Conservation (phyloP, 2,888 invertebrate species). For the Pogonocherus hispidulus region DNA sequence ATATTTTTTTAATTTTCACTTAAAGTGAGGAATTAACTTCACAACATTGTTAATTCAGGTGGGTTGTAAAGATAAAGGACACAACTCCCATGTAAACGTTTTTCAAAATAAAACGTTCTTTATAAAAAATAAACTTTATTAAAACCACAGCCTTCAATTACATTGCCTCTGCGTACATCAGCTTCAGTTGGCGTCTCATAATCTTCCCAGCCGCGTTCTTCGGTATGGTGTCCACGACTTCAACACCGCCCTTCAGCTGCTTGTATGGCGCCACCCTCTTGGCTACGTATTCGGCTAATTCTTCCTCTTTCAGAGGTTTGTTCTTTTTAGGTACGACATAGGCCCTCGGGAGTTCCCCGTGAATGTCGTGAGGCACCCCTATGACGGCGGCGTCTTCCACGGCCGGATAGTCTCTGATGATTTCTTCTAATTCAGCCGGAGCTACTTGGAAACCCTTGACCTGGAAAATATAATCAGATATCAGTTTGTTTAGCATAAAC, state of each 20-base stretch:
- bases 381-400: constrained; percentile 88
- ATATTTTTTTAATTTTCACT: too few species aligned
- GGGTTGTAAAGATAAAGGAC: too few species aligned
- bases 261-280: constrained; percentile 84
- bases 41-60: too few species aligned
- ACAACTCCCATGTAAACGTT: too few species aligned
- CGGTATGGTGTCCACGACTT: constrained; percentile 72
- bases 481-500: too few species aligned
- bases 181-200: constrained; percentile 68
- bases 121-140: not conserved
- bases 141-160: not conserved
- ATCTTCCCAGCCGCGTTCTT: constrained; percentile 76
- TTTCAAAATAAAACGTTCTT: constrained; percentile 6
- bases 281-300: constrained; percentile 75
- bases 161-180: constrained; percentile 7
- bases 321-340: constrained; percentile 75
- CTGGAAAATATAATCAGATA: constrained; percentile 20
- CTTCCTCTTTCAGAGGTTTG: constrained; percentile 62
- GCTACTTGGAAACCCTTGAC: constrained; percentile 77
- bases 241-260: constrained; percentile 73
- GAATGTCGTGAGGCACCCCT: constrained; percentile 77
- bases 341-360: constrained; percentile 84
- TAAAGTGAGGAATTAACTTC: too few species aligned
- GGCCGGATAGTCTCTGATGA: constrained; percentile 79
- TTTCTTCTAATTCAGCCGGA: constrained; percentile 88